Percentiles rank a stretch among this genome's conserved stretches.
These are phyloP conservation scores for Listrodromus nycthemerus DNA, from an alignment of 2,888 invertebrate genomes.

Conservation along the genomic window DNA sequence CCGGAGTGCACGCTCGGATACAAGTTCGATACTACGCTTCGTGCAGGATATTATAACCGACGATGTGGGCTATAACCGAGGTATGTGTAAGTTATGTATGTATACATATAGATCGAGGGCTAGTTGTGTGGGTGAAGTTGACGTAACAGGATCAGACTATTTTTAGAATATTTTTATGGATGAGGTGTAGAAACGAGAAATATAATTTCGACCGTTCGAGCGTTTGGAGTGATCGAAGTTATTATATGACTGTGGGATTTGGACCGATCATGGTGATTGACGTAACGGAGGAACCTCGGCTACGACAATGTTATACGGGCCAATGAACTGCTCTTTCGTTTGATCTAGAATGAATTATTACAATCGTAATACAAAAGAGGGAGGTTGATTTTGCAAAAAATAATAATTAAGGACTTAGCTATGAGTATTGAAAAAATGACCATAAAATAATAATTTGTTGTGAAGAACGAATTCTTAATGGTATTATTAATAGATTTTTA, in stretches of 20 bases:
- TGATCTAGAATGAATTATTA: background rate
- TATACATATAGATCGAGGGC: background rate
- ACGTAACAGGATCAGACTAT: slow-evolving; percentile 34
- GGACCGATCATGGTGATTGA: background rate
- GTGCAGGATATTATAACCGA: slow-evolving; percentile 3
- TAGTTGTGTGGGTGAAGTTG: slow-evolving; percentile 5
- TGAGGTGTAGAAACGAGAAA: background rate
- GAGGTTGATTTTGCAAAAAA: too few species aligned
- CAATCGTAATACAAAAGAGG: background rate
- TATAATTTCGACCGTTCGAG: slow-evolving; percentile 10
- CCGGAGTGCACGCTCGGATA: slow-evolving; percentile 33
- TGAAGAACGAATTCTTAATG: background rate
- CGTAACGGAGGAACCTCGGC: background rate
- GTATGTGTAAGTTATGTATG: background rate
- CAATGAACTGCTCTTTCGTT: background rate
- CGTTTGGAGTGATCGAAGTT: slow-evolving; percentile 13
- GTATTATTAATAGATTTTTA: too few species aligned
- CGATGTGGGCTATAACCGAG: background rate
- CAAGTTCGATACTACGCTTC: slow-evolving; percentile 24
- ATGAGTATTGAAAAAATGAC: background rate
- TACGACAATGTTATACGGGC: background rate
- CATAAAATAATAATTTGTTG: background rate
- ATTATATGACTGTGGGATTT: slow-evolving; percentile 25
- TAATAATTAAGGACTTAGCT: too few species aligned
- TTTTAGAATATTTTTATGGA: slow-evolving; percentile 23